A percentile compares a stretch with the other conserved stretches of the same genome.
phyloP scores from a whole-genome alignment of 2,113 vertebrate species.

The Uria lomvia region DNA sequence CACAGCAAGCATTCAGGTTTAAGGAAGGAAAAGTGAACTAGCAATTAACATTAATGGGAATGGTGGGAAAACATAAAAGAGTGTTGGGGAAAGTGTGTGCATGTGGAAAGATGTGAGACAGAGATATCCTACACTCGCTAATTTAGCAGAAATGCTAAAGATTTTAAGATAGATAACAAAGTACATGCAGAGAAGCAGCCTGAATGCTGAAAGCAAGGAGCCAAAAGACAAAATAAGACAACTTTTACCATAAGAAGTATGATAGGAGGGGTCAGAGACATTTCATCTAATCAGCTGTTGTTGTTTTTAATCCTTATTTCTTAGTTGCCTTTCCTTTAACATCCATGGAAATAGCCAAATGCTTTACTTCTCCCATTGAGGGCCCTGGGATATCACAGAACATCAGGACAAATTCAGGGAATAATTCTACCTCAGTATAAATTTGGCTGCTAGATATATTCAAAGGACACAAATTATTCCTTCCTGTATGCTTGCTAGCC shows the following conservation, averaged over 20 bases:
- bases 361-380: background rate
- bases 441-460: background rate
- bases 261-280: background rate
- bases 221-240: background rate
- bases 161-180: background rate
- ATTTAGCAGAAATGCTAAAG: background rate
- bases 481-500: background rate
- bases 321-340: background rate
- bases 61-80: background rate
- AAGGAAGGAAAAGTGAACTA: background rate
- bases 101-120: background rate
- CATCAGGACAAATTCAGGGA: background rate
- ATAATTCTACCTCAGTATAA: background rate
- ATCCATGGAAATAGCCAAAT: background rate
- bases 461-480: background rate
- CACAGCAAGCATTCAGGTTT: background rate
- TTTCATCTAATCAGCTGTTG: background rate
- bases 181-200: background rate
- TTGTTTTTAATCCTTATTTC: background rate
- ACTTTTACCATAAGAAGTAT: background rate
- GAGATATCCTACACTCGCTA: background rate
- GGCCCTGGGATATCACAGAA: background rate
- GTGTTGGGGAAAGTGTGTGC: background rate
- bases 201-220: background rate
- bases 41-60: background rate